Conservation (phyloP, 37 sponge, comb jelly and placozoan genomes). For the Mnemiopsis leidyi region DNA sequence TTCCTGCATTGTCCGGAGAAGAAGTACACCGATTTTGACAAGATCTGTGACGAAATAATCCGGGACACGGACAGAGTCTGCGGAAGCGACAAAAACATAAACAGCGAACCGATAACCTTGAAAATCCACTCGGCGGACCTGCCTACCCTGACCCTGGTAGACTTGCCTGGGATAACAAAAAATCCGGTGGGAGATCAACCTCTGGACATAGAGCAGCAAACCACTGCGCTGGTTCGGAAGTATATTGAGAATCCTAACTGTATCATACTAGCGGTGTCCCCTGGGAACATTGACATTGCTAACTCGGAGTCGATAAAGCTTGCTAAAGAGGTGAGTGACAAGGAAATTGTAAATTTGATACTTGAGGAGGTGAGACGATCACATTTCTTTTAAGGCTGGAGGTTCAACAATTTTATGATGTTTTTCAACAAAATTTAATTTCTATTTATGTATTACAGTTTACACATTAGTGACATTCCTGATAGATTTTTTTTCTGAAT, state of each 20-base stretch:
- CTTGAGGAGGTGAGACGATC: too few species aligned
- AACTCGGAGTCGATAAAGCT: constrained; percentile 41
- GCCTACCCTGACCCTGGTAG: not conserved
- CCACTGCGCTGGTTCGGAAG: not conserved
- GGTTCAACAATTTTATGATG: too few species aligned
- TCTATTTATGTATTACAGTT: too few species aligned
- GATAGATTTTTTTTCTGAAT: too few species aligned
- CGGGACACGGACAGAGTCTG: constrained; percentile 1
- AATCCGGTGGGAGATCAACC: not conserved
- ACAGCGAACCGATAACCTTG: not conserved
- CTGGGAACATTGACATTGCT: constrained; percentile 1
- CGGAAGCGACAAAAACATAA: not conserved
- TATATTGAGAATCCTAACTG: not conserved
- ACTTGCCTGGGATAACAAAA: not conserved
- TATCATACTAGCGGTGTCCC: not conserved
- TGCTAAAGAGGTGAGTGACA: not conserved
- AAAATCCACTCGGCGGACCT: not conserved
- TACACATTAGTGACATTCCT: too few species aligned
- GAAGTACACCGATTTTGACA: not conserved
- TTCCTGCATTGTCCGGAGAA: not conserved
- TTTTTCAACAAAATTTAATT: too few species aligned
- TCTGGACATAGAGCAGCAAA: not conserved
- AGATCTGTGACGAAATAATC: not conserved
- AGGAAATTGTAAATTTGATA: too few species aligned
- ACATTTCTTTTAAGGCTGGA: too few species aligned